Conservation (phyloP, 2,797 vertebrate genomes). For the Anolis apletophallus region DNA sequence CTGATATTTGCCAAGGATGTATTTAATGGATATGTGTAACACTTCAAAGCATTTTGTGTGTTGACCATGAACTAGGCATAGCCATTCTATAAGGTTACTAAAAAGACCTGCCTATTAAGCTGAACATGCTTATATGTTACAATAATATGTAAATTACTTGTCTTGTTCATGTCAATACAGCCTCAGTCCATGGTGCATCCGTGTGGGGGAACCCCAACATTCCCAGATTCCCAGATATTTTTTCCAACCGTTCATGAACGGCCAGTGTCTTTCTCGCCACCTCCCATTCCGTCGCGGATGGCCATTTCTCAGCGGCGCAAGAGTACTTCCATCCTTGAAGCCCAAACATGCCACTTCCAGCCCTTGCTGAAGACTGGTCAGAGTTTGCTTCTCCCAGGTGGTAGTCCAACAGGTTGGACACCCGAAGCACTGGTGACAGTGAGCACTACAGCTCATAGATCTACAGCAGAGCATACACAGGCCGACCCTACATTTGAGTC, state of each 20-base stretch:
- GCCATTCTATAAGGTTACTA: slow-evolving; percentile 76
- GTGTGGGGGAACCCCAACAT: slow-evolving; percentile 87
- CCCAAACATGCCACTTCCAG: slow-evolving; percentile 92
- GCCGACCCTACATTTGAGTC: slow-evolving; percentile 78
- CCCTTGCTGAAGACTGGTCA: slow-evolving; percentile 89
- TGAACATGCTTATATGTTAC: slow-evolving; percentile 83
- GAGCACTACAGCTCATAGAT: slow-evolving; percentile 77
- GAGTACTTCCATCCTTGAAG: slow-evolving; percentile 98
- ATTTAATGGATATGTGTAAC: slow-evolving; percentile 82
- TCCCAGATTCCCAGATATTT: slow-evolving; percentile 90
- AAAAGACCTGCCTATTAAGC: slow-evolving; percentile 76
- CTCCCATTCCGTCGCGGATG: slow-evolving; percentile 88
- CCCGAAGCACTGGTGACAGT: slow-evolving; percentile 82
- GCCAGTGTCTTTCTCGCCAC: slow-evolving; percentile 96
- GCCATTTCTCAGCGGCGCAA: slow-evolving; percentile 93
- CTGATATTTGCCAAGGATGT: slow-evolving; percentile 75
- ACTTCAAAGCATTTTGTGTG: slow-evolving; percentile 75
- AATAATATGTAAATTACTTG: slow-evolving; percentile 89
- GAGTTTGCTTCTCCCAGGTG: slow-evolving; percentile 86
- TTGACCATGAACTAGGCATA: slow-evolving; percentile 76
- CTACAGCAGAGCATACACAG: slow-evolving; percentile 86
- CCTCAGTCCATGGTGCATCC: slow-evolving; percentile 91
- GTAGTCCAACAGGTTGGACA: slow-evolving; percentile 81
- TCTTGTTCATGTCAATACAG: slow-evolving; percentile 96
- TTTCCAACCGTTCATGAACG: slow-evolving; percentile 93